phyloP scores from a whole-genome alignment of 1,140 invertebrate species.

The Calliphora vicina region DNA sequence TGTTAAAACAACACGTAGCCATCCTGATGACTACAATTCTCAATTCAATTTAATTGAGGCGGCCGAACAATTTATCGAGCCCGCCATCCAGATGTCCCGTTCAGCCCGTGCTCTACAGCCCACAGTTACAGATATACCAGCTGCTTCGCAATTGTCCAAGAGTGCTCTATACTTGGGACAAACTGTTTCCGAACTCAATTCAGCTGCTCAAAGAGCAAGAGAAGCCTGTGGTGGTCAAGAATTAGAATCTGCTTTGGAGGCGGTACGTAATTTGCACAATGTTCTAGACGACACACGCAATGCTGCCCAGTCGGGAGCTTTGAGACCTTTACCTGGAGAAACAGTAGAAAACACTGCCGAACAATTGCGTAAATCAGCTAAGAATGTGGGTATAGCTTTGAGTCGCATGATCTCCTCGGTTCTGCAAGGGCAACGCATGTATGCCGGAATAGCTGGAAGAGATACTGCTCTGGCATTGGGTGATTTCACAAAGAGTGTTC shows the following conservation, averaged over 20 bases:
- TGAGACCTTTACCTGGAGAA: conserved; percentile 87
- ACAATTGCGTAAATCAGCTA: conserved; percentile 74
- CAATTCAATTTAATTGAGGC: conserved; percentile 87
- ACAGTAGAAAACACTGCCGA: conserved; percentile 79
- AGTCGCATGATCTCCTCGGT: conserved; percentile 87
- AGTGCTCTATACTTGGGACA: conserved; percentile 58
- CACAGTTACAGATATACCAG: conserved; percentile 82
- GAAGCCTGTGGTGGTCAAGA: conserved; percentile 90
- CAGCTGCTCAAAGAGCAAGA: conserved; percentile 82
- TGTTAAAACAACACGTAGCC: conserved; percentile 76
- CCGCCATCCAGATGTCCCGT: conserved; percentile 75
- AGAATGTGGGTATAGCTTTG: conserved; percentile 72
- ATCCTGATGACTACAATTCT: conserved; percentile 77
- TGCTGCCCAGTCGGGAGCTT: conserved; percentile 73
- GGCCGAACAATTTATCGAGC: conserved; percentile 83
- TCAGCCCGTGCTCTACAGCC: conserved; percentile 84
- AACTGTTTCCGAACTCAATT: conserved; percentile 68
- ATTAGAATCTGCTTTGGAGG: conserved; percentile 81
- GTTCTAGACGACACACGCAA: conserved; percentile 84
- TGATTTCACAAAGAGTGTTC: conserved; percentile 74
- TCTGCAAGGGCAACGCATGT: conserved; percentile 83
- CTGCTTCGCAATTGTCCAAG: conserved; percentile 71
- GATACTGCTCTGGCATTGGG: conserved; percentile 80
- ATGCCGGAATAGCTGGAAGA: conserved; percentile 81
- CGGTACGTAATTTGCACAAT: conserved; percentile 80